Evolutionary conservation across 1,140 invertebrate genomes (phyloP), one percentile per base, ranked within the genome.

Genomic region (Meloidogyne chitwoodi): DNA sequence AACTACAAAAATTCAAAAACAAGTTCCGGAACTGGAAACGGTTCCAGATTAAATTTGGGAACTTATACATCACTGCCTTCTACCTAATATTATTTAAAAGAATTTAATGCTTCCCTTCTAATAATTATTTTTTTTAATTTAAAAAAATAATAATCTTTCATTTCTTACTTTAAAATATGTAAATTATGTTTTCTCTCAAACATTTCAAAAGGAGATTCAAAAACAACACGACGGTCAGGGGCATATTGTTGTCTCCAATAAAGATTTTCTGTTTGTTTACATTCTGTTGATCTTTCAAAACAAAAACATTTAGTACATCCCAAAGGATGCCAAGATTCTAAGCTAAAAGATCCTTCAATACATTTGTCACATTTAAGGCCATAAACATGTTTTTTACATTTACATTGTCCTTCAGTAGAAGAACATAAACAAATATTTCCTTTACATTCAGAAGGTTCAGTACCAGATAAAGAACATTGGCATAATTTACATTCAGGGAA

Each of bases 251-350:
- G 85, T 24, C 78, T 79, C 85, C 85, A 87, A 56, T 56, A 56
- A 24, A 87, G 79, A 12, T 72, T 74, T 64, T 66, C 66, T 27
- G 69, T 64, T 75, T 86, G 85, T 10, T 66, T 74, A 87, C 95
- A 98, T 24, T 91, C 89, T 0, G 91, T 92, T 0, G 94, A 94
- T 84, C 93, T 94, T 6, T 96, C 95, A 88, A 98, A 99, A 87
- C 96, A 99, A 91, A 96, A 98, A 87, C 96, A 99, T 80, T 94
- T 92, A 0, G 94, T 96, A 85, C 96, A 99, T 0, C 96, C 96
- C 6, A 92, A 91, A 0, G 92, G 91, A 87, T 98, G 98, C 41
- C 84, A 88, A 10, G 90, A 90, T 87, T 96, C 92, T 27, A 99
- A 29, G 19, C 48, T 73, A 64, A 73, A 73, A 34, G 70, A 22